Conservation (phyloP, 2,113 vertebrate genomes). For the Chloropsis cyanopogon region DNA sequence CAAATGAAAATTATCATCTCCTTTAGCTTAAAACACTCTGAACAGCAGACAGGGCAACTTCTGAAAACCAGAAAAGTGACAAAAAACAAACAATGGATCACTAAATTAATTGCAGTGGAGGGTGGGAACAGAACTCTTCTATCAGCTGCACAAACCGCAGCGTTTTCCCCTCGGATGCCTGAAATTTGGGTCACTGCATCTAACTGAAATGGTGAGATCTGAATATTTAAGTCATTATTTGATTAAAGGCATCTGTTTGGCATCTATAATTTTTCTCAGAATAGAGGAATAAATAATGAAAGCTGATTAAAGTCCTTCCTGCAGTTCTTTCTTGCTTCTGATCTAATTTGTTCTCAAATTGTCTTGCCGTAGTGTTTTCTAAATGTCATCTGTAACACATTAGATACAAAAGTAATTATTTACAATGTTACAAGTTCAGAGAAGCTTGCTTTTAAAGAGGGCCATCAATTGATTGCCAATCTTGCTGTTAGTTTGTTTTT, state of each 20-base stretch:
- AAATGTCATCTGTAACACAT: not conserved
- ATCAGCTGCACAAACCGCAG: slow-evolving; percentile 23
- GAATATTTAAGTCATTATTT: slow-evolving; percentile 13
- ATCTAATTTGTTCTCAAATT: slow-evolving; percentile 10
- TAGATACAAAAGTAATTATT: not conserved
- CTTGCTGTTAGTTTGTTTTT: not conserved
- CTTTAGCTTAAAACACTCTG: slow-evolving; percentile 21
- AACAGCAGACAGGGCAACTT: slow-evolving; percentile 12
- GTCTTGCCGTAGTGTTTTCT: not conserved
- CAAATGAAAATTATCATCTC: not conserved
- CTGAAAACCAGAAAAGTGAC: slow-evolving; percentile 42
- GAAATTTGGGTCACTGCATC: slow-evolving; percentile 40
- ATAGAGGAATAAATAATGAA: slow-evolving; percentile 24
- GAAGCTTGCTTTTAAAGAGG: not conserved
- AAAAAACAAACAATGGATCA: slow-evolving; percentile 28
- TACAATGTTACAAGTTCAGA: not conserved
- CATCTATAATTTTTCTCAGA: not conserved
- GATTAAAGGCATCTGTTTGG: slow-evolving; percentile 6
- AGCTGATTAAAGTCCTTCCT: not conserved
- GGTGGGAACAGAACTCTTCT: not conserved
- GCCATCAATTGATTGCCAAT: not conserved
- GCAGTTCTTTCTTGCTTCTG: not conserved
- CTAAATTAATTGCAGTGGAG: slow-evolving; percentile 55
- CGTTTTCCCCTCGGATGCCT: not conserved
- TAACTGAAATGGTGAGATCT: not conserved